Evolutionary conservation across 1,140 invertebrate species (phyloP), one percentile per base, ranked within the genome.

Genomic region (Hylaeus anthracinus): DNA sequence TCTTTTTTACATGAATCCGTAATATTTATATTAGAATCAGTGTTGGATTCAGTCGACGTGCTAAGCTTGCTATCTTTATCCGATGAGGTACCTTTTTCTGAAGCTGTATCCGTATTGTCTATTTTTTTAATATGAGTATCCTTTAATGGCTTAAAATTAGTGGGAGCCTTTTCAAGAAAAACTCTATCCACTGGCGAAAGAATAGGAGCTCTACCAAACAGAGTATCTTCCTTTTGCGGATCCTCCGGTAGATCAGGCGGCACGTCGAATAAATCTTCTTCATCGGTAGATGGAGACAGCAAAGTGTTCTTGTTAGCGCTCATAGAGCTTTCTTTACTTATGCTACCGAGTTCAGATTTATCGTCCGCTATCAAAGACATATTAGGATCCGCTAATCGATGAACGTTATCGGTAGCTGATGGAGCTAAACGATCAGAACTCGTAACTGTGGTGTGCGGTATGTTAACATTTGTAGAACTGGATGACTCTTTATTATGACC

Each of bases 231-330:
- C n/a, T 88, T 91, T 1, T 88, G 86, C 0, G 91, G 87, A 86
- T 94, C 94, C 43, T 93, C 91, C 0, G 93, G 93, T 41, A 94
- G 80, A 77, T 94, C 93, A 5, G 93, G 93, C 1, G 93, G 93
- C 1, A 94, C 91, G 37, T 93, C 93, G 51, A 94, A 94, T 0
- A 94, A 80, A 81, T 94, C 94, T 45, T 94, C 94, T 72, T 94
- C 94, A 63, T 94, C 94, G 0, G 94, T 94, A 0, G 94, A 94
- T 1, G 94, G 94, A 1, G 94, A 94, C 15, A 94, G 60, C 0
- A 94, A 76, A 0, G 91, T 94, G 56, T 93, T 93, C 74, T 91
- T 93, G 10, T 92, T 92, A 0, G 85, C 82, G 26, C 91, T 92
- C 78, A 89, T 81, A 2, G 91, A 89, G 55, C 88, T 91, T 37